Percentiles rank a stretch among this genome's conserved stretches.
Evolutionary conservation across 1,140 invertebrate genomes (phyloP).

Genomic region (Physella acuta): DNA sequence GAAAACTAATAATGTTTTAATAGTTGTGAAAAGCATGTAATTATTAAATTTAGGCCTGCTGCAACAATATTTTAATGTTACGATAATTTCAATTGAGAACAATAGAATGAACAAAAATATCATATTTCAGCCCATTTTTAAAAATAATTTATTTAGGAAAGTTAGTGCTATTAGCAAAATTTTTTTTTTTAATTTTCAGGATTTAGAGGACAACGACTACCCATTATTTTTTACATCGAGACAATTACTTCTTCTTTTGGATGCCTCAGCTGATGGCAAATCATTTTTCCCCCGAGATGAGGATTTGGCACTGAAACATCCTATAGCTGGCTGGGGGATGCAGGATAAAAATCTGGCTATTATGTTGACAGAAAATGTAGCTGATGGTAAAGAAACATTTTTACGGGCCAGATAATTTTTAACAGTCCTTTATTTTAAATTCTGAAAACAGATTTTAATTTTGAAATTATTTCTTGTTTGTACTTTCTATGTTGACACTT

Average conservation of each 20-base stretch:
- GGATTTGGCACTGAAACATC: constrained; percentile 28
- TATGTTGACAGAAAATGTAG: too few species aligned
- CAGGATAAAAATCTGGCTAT: not conserved
- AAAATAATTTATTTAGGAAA: not conserved
- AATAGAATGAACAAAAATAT: not conserved
- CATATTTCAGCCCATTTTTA: not conserved
- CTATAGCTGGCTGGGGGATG: constrained; percentile 5
- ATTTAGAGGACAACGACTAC: constrained; percentile 19
- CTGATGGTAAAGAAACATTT: too few species aligned
- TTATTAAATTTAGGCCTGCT: not conserved
- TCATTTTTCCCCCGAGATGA: constrained; percentile 28
- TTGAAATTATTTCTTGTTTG: too few species aligned
- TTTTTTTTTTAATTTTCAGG: constrained; percentile 9
- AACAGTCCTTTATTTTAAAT: too few species aligned
- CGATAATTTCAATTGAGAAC: not conserved
- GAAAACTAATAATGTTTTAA: too few species aligned
- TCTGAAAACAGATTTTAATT: too few species aligned
- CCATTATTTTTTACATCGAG: constrained; percentile 36
- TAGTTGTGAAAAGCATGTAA: not conserved
- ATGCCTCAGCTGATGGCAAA: constrained; percentile 28
- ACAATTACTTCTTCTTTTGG: constrained; percentile 30
- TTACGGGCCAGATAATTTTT: too few species aligned
- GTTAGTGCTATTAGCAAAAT: not conserved
- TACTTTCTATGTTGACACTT: too few species aligned
- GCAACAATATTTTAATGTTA: not conserved